These are phyloP conservation scores for Drosophila dives DNA, from an alignment of 2,888 invertebrate species.

Conservation along the genomic window DNA sequence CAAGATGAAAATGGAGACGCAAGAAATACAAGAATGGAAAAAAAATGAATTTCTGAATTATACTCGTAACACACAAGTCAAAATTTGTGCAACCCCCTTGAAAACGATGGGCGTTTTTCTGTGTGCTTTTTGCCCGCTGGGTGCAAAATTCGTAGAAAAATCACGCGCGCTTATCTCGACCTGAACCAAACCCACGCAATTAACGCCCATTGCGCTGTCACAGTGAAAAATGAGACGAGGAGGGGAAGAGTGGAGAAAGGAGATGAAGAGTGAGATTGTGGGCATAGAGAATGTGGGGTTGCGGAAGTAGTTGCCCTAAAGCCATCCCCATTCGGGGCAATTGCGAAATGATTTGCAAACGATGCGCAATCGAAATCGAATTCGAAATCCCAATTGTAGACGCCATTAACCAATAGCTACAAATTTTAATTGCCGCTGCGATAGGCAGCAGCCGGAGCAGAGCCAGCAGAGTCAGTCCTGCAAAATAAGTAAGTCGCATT, in stretches of 20 bases:
- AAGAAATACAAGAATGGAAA: conserved; percentile 11
- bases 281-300: background rate
- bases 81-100: conserved; percentile 43
- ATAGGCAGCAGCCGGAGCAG: conserved; percentile 40
- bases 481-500: conserved; percentile 72
- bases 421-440: conserved; percentile 79
- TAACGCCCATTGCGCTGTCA: conserved; percentile 82
- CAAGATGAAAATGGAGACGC: conserved; percentile 23
- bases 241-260: background rate
- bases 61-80: conserved; percentile 47
- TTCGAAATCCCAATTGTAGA: conserved; percentile 47
- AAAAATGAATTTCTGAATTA: conserved; percentile 36
- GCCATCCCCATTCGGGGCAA: conserved; percentile 54
- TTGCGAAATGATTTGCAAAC: conserved; percentile 78
- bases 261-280: background rate
- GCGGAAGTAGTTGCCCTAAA: conserved; percentile 49
- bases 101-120: conserved; percentile 34
- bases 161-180: conserved; percentile 82
- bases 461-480: conserved; percentile 23
- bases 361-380: conserved; percentile 74
- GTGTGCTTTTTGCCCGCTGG: conserved; percentile 62
- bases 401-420: conserved; percentile 69
- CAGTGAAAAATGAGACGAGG: conserved; percentile 62
- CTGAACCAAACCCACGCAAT: conserved; percentile 80
- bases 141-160: conserved; percentile 78